These are phyloP conservation scores for Euspilapteryx auroguttella DNA, from an alignment of 2,888 invertebrate genomes.

Conservation along the genomic window DNA sequence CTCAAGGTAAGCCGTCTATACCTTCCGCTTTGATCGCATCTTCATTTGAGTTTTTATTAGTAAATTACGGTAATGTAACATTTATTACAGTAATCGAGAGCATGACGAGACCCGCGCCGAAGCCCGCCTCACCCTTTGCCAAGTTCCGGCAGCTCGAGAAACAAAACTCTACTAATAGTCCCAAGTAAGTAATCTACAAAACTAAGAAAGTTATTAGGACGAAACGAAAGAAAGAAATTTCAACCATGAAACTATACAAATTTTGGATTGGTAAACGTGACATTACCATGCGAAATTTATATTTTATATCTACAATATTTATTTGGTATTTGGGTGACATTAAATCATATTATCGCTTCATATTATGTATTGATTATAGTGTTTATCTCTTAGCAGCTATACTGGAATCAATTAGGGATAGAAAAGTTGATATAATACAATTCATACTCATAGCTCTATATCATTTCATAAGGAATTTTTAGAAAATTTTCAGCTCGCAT, in stretches of 20 bases:
- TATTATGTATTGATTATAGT: too few relatives aligned
- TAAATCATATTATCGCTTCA: too few relatives aligned
- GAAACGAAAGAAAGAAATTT: background rate
- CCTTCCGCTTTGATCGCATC: background rate
- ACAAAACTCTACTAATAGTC: conserved; percentile 77
- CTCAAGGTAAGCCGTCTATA: conserved; percentile 48
- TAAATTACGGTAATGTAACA: background rate
- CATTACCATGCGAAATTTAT: too few relatives aligned
- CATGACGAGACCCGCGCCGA: conserved; percentile 51
- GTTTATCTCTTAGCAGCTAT: conserved; percentile 30
- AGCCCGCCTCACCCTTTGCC: conserved; percentile 83
- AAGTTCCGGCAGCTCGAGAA: conserved; percentile 91
- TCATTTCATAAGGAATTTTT: too few relatives aligned
- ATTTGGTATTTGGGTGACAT: too few relatives aligned
- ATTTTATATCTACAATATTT: too few relatives aligned
- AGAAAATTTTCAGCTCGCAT: too few relatives aligned
- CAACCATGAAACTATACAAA: too few relatives aligned
- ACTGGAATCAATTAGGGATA: conserved; percentile 40
- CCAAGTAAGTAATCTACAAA: conserved; percentile 69
- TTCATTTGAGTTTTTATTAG: background rate
- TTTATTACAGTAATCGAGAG: conserved; percentile 54
- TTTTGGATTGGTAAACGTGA: too few relatives aligned
- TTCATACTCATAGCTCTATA: conserved; percentile 22
- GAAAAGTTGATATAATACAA: conserved; percentile 40
- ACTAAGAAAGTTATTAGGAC: conserved; percentile 1